Percentiles rank a stretch among this genome's conserved stretches.
Evolutionary conservation across 2,797 vertebrate species (phyloP).

Genomic region (Semaprochilodus insignis): DNA sequence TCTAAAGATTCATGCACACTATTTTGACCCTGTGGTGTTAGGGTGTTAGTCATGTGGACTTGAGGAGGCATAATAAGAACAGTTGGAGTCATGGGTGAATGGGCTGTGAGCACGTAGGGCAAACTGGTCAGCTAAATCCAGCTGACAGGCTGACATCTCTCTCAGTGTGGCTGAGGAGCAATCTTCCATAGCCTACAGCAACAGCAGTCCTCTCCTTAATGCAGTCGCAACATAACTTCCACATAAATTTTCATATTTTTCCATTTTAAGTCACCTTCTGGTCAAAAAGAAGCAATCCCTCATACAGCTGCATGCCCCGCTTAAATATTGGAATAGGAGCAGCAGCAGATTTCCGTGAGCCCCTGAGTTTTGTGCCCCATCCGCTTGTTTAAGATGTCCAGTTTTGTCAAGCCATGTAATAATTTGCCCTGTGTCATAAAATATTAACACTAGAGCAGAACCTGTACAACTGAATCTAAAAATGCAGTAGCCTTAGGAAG

Average conservation of each 20-base stretch:
- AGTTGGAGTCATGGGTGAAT: constrained; percentile 60
- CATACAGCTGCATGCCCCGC: not conserved
- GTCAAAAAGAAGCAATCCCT: constrained; percentile 26
- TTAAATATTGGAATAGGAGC: not conserved
- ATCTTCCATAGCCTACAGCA: constrained; percentile 43
- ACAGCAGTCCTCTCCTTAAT: constrained; percentile 40
- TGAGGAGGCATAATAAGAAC: constrained; percentile 65
- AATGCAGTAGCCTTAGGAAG: not conserved
- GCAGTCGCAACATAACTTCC: constrained; percentile 33
- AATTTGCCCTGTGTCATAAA: constrained; percentile 6
- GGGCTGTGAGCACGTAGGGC: constrained; percentile 56
- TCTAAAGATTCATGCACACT: constrained; percentile 47
- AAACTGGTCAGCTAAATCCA: constrained; percentile 61
- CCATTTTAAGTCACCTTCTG: constrained; percentile 52
- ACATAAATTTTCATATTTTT: constrained; percentile 58
- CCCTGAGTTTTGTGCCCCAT: not conserved
- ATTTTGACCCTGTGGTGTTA: constrained; percentile 56
- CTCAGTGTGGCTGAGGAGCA: constrained; percentile 50
- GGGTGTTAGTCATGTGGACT: constrained; percentile 61
- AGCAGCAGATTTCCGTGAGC: not conserved
- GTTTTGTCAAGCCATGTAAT: not conserved
- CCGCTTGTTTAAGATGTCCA: not conserved
- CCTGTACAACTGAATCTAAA: not conserved
- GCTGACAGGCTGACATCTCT: constrained; percentile 65
- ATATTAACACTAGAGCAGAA: not conserved